Percentiles rank a stretch among this genome's conserved stretches.
Evolutionary conservation across 2,113 vertebrate species (phyloP).

Genomic region (Pygoscelis adeliae): DNA sequence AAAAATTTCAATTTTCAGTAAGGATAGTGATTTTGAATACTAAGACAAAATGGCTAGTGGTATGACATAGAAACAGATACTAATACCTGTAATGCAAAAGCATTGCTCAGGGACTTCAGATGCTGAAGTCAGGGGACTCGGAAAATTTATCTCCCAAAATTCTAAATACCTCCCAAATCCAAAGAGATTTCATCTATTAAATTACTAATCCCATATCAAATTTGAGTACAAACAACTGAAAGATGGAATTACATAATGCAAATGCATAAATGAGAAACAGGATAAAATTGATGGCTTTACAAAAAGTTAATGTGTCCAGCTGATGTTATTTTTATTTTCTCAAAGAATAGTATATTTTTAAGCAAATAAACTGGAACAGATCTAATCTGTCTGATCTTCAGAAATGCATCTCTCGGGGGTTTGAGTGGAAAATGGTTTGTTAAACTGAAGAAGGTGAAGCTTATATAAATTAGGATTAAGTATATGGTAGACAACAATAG

Average conservation of each 20-base stretch:
- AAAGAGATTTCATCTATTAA: neutral
- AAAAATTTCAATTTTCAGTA: neutral
- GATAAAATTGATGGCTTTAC: neutral
- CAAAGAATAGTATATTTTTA: neutral
- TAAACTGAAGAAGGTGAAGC: neutral
- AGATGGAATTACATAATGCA: neutral
- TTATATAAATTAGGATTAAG: neutral
- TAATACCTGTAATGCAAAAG: neutral
- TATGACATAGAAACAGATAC: neutral
- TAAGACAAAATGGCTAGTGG: neutral
- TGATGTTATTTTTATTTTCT: neutral
- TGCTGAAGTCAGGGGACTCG: neutral
- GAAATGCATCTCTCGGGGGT: accelerated
- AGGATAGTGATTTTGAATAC: neutral
- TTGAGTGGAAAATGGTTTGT: neutral
- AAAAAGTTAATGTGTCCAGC: neutral
- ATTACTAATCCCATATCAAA: neutral
- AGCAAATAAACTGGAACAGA: neutral
- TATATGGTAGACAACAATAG: neutral
- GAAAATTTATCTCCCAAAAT: neutral
- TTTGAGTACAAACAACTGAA: neutral
- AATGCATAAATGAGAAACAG: neutral
- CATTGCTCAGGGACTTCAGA: neutral
- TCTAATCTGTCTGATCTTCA: neutral
- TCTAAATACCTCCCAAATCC: neutral